phyloP scores from a whole-genome alignment of 2,113 vertebrate genomes.

The Nycticebus coucang region DNA sequence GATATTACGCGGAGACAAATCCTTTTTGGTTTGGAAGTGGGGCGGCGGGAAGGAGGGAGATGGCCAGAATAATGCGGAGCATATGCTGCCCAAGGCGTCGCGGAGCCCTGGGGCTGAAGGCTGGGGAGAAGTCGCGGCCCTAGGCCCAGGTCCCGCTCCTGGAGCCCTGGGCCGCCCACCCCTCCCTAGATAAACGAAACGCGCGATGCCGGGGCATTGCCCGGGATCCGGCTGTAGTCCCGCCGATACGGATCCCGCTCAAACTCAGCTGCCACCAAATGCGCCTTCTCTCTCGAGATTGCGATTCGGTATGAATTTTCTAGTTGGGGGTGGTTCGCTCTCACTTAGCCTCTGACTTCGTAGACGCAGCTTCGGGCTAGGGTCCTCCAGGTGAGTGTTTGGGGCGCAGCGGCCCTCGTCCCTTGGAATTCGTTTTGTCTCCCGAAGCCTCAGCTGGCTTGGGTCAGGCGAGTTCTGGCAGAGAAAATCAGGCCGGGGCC shows the following conservation, averaged over 20 bases:
- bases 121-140: slow-evolving; percentile 33
- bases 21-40: slow-evolving; percentile 77
- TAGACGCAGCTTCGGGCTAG: slow-evolving; percentile 19
- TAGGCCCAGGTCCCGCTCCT: background rate
- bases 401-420: background rate
- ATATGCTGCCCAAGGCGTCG: slow-evolving; percentile 71
- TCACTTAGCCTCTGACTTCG: background rate
- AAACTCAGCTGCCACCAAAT: background rate
- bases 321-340: background rate
- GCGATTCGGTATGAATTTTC: slow-evolving; percentile 38
- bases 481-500: background rate
- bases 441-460: background rate
- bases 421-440: slow-evolving; percentile 73
- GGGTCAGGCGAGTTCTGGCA: background rate
- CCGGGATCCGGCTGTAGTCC: background rate
- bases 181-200: background rate
- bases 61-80: slow-evolving; percentile 72
- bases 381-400: slow-evolving; percentile 50
- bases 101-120: slow-evolving; percentile 51
- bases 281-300: slow-evolving; percentile 2
- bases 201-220: background rate
- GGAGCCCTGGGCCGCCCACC: background rate
- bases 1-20: slow-evolving; percentile 80
- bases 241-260: background rate
- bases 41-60: slow-evolving; percentile 38